Conservation (phyloP, 2,888 invertebrate species). For the Perizoma flavofasciatum region DNA sequence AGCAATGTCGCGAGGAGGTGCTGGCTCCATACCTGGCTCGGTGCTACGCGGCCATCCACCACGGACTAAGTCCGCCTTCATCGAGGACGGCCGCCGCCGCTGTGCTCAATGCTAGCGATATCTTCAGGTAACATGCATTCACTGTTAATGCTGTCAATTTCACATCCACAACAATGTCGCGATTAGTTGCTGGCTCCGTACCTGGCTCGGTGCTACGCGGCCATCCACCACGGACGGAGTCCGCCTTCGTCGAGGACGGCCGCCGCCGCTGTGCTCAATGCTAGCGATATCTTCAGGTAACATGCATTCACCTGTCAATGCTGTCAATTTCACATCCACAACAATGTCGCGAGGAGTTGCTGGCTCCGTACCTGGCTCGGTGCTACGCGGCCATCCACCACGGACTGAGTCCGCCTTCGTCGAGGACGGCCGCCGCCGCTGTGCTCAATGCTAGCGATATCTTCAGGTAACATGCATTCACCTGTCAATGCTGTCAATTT, state of each 20-base stretch:
- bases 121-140: constrained; percentile 86
- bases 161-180: constrained; percentile 86
- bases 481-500: too few relatives aligned
- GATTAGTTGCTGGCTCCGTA: constrained; percentile 97
- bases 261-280: constrained; percentile 94
- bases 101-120: constrained; percentile 92
- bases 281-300: constrained; percentile 92
- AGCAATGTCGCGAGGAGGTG: constrained; percentile 97
- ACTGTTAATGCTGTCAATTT: too few relatives aligned
- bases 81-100: constrained; percentile 90
- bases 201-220: constrained; percentile 96
- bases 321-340: neutral
- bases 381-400: constrained; percentile 96
- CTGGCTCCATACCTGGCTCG: constrained; percentile 96
- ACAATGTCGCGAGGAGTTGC: constrained; percentile 96
- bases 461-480: constrained; percentile 83
- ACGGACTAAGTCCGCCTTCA: constrained; percentile 88
- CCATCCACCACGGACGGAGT: constrained; percentile 93
- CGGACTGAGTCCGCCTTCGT: constrained; percentile 87
- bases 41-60: constrained; percentile 95
- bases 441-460: constrained; percentile 93
- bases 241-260: constrained; percentile 83
- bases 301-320: too few relatives aligned
- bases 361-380: constrained; percentile 95
- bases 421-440: constrained; percentile 90